Evolutionary conservation across 92 coral and sea anemone genomes (phyloP), one percentile per base, ranked within the genome.

Genomic region (Zoanthus solanderi): DNA sequence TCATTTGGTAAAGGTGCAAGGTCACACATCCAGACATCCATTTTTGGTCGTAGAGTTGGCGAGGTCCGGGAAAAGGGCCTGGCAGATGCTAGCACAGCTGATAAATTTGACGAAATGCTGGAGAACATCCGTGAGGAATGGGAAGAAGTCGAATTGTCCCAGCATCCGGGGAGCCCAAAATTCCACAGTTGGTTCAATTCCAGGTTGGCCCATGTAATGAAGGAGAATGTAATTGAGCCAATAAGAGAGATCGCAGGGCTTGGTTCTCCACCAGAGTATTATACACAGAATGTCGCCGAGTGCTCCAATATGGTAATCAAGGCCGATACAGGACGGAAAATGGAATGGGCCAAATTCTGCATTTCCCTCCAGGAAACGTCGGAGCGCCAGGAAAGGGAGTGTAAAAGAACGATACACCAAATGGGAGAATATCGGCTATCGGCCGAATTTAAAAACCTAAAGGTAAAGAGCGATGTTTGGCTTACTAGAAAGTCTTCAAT

Each of bases 271-370:
- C 83, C 83, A 3, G 93, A 79, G 75, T 72, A 86, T 42, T 90
- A 90, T 57, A 90, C 90, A 52, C 90, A 90, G 31, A 90, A 89
- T 68, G 52, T 79, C 15, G 50, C 90, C 23, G 89, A 84, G 79
- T 76, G 89, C 50, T 61, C 68, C 54, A 47, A 47, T 47, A 47
- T 86, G 78, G 76, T 85, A 47, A 72, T 85, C 0, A 89, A 89
- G 34, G 47, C 32, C 50, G 67, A 76, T 84, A 85, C 89, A 1
- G 72, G 90, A 1, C 72, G 66, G 69, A 89, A 89, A 78, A 89
- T 75, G 84, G 86, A 84, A 50, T 89, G 92, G 90, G 83, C 92
- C 16, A 90, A 89, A 32, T 89, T 89, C 85, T 89, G 92, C 67
- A 50, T 44, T 2, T 77, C 90, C 18, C 30, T 77, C 52, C 52